Conservation (phyloP, 2,113 vertebrate genomes). For the Sylvietta virens region DNA sequence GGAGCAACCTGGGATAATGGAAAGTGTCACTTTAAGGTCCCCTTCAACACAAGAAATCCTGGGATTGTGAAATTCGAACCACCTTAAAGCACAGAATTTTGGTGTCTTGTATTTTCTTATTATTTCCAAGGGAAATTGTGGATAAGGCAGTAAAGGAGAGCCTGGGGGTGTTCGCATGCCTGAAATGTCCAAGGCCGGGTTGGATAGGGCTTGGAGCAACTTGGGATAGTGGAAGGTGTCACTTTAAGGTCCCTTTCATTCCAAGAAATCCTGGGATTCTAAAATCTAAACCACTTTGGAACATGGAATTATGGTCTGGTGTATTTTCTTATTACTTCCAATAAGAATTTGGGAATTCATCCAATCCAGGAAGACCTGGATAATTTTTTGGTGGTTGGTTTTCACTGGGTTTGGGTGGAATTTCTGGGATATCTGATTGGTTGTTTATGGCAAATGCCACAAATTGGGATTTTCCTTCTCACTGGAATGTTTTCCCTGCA, state of each 20-base stretch:
- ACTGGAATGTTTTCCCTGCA: not conserved
- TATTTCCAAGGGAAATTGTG: not conserved
- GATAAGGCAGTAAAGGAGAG: not conserved
- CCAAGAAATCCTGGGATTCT: not conserved
- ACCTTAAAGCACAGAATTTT: not conserved
- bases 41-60: not conserved
- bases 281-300: not conserved
- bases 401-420: not conserved
- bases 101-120: not conserved
- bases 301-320: not conserved
- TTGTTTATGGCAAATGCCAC: fast-evolving
- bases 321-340: not conserved
- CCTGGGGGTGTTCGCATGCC: not conserved
- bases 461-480: not conserved
- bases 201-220: not conserved
- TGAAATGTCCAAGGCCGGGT: not conserved
- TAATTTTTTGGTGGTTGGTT: not conserved
- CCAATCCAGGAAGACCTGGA: not conserved
- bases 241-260: not conserved
- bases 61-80: not conserved
- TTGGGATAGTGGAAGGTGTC: not conserved
- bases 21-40: not conserved
- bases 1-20: fast-evolving
- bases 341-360: not conserved
- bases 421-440: too few species aligned